A percentile compares a stretch with the other conserved stretches of the same genome.
Evolutionary conservation across 2,113 vertebrate genomes (phyloP).

Genomic region (Tringa solitaria): DNA sequence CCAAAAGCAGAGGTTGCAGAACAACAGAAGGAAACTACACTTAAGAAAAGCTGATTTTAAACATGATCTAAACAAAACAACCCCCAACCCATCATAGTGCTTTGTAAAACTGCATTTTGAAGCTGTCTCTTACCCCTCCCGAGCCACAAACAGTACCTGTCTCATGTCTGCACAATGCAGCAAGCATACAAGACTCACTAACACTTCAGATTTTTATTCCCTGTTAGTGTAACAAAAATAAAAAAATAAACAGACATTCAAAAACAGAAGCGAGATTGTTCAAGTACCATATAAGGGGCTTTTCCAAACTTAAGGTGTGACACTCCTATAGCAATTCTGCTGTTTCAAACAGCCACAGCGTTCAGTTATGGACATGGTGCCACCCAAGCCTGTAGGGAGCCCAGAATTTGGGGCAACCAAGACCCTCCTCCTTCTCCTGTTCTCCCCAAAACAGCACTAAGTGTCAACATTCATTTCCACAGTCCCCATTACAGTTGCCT

Average conservation of each 20-base stretch:
- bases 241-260: constrained; percentile 64
- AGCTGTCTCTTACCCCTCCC: not conserved
- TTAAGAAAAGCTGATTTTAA: not conserved
- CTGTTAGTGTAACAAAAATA: constrained; percentile 57
- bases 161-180: constrained; percentile 57
- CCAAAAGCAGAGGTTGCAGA: constrained; percentile 22
- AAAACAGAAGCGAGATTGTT: constrained; percentile 58
- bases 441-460: not conserved
- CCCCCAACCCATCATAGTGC: not conserved
- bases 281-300: constrained; percentile 74
- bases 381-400: not conserved
- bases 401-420: not conserved
- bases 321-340: constrained; percentile 1
- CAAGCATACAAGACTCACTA: constrained; percentile 61
- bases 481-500: constrained; percentile 11
- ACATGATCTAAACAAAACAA: not conserved
- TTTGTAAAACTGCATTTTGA: constrained; percentile 36
- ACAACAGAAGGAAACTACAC: not conserved
- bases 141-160: constrained; percentile 38
- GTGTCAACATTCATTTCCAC: constrained; percentile 21
- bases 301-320: constrained; percentile 47
- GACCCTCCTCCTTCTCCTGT: not conserved
- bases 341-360: not conserved
- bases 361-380: not conserved
- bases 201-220: constrained; percentile 63